Evolutionary conservation across 2,888 invertebrate species (phyloP).

Genomic region (Cyclophora punctaria): DNA sequence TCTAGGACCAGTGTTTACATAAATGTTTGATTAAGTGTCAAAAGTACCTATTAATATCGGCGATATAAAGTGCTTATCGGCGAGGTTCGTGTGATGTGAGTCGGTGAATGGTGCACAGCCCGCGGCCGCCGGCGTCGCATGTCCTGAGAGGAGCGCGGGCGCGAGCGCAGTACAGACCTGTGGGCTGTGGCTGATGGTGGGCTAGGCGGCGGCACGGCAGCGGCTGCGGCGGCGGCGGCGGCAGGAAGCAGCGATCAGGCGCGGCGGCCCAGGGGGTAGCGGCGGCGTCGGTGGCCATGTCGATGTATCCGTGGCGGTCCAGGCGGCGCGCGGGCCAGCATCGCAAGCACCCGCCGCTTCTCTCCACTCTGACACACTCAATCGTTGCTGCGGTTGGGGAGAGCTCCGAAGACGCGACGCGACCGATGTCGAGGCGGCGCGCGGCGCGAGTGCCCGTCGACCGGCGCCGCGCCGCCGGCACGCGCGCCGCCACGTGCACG

Average conservation of each 20-base stretch:
- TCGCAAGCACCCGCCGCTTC: conserved; percentile 46
- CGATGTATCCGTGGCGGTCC: conserved; percentile 75
- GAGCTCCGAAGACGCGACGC: conserved; percentile 24
- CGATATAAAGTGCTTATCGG: too few relatives aligned
- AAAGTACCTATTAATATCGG: neutral
- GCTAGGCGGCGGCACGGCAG: conserved; percentile 1
- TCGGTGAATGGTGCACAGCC: neutral
- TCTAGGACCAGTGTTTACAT: neutral
- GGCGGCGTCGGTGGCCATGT: conserved; percentile 58
- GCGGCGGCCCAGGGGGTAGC: conserved; percentile 17
- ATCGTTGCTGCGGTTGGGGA: conserved; percentile 28
- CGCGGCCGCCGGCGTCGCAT: neutral
- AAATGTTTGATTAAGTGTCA: neutral
- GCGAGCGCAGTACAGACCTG: conserved; percentile 1
- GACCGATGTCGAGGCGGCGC: conserved; percentile 56
- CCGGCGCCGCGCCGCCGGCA: conserved; percentile 39
- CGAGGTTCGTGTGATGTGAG: too few relatives aligned
- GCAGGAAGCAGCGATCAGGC: conserved; percentile 24
- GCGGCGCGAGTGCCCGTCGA: conserved; percentile 51
- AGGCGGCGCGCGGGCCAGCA: conserved; percentile 41
- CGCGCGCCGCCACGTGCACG: conserved; percentile 52
- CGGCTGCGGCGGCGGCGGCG: conserved; percentile 22
- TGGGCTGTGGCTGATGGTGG: conserved; percentile 11
- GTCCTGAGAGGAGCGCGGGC: neutral
- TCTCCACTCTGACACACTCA: conserved; percentile 39